Evolutionary conservation across 1,140 invertebrate species (phyloP).

Genomic region (Cecropterus lyciades): DNA sequence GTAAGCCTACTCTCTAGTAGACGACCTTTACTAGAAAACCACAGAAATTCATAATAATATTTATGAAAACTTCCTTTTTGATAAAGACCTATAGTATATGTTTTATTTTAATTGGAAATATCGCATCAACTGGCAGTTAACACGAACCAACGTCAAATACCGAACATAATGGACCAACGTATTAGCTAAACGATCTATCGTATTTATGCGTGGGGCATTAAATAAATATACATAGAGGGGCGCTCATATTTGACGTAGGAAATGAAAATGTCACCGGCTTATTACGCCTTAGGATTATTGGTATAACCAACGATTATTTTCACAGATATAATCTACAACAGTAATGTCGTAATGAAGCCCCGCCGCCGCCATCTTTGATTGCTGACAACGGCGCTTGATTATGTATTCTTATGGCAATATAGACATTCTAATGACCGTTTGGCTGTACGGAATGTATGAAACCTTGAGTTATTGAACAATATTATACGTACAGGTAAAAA

Average conservation of each 20-base stretch:
- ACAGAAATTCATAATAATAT: too few relatives aligned
- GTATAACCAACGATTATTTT: constrained; percentile 68
- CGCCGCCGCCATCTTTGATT: constrained; percentile 50
- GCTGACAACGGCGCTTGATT: constrained; percentile 38
- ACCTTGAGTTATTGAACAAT: constrained; percentile 35
- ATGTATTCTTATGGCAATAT: constrained; percentile 43
- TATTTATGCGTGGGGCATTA: constrained; percentile 66
- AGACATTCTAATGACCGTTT: constrained; percentile 41
- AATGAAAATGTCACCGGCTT: constrained; percentile 80
- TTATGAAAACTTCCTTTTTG: too few relatives aligned
- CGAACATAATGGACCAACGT: constrained; percentile 37
- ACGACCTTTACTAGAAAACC: too few relatives aligned
- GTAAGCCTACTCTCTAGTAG: too few relatives aligned
- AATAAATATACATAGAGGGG: constrained; percentile 56
- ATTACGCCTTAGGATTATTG: constrained; percentile 75
- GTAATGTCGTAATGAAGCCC: constrained; percentile 46
- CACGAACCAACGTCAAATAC: constrained; percentile 12
- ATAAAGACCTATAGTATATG: not conserved
- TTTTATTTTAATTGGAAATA: not conserved
- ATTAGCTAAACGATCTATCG: constrained; percentile 65
- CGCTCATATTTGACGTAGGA: constrained; percentile 73
- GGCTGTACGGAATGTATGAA: constrained; percentile 33
- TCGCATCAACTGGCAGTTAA: constrained; percentile 2
- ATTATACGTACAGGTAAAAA: constrained; percentile 13
- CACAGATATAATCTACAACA: constrained; percentile 50